Evolutionary conservation across 2,113 vertebrate species (phyloP).

Genomic region (Paradoxurus hermaphroditus): DNA sequence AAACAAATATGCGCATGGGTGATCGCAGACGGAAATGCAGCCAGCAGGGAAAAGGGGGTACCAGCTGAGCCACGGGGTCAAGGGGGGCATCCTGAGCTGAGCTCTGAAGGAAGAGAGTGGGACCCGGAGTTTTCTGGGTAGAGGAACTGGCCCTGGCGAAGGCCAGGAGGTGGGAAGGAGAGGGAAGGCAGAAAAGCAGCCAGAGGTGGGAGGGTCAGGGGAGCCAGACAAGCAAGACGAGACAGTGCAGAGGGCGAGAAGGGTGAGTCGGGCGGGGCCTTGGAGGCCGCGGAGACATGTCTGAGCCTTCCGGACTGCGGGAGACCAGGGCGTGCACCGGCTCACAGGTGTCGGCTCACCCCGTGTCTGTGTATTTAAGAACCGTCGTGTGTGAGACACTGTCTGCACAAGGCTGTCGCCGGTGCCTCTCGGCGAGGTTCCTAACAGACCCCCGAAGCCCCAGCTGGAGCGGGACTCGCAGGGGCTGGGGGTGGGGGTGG

Average conservation of each 20-base stretch:
- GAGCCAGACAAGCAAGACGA: too few species aligned
- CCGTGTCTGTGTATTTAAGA: neutral
- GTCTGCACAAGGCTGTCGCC: neutral
- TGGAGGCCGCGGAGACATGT: neutral
- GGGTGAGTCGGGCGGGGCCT: neutral
- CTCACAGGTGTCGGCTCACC: neutral
- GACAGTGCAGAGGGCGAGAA: neutral
- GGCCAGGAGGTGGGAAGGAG: neutral
- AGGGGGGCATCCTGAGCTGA: neutral
- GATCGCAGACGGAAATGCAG: neutral
- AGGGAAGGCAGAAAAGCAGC: neutral
- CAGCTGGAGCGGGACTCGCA: neutral
- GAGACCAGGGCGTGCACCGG: accelerated
- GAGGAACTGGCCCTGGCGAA: neutral
- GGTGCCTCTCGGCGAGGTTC: neutral
- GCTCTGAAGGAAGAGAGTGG: neutral
- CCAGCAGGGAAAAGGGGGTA: neutral
- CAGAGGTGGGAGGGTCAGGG: neutral
- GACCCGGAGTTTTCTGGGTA: neutral
- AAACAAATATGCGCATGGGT: neutral
- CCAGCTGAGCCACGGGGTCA: neutral
- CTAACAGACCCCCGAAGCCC: neutral
- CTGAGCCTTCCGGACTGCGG: neutral
- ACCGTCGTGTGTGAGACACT: accelerated
- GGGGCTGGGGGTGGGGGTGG: neutral